Percentiles rank a stretch among this genome's conserved stretches.
phyloP scores from a whole-genome alignment of 2,888 invertebrate genomes.

The Graphium colonna region DNA sequence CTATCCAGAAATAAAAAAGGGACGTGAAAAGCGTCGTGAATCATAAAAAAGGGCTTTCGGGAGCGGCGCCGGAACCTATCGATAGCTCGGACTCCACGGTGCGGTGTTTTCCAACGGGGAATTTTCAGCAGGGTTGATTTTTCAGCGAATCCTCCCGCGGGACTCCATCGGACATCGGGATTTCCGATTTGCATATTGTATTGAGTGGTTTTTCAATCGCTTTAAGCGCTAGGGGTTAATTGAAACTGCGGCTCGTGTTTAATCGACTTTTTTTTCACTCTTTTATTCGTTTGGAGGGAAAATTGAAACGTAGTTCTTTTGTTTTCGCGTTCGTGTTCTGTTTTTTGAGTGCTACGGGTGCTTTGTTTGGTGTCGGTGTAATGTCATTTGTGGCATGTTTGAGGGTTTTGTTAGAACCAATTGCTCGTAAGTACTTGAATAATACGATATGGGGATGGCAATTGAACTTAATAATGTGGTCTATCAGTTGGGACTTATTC shows the following conservation, averaged over 20 bases:
- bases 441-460: too few relatives aligned
- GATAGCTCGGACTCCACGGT: conserved; percentile 55
- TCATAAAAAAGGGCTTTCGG: conserved; percentile 50
- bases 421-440: too few relatives aligned
- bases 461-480: too few relatives aligned
- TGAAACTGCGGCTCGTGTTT: conserved; percentile 36
- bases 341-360: neutral
- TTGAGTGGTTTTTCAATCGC: conserved; percentile 37
- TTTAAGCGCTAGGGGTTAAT: conserved; percentile 47
- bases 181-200: conserved; percentile 69
- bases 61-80: conserved; percentile 58
- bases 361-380: conserved; percentile 5
- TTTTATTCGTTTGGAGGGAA: conserved; percentile 12
- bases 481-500: too few relatives aligned
- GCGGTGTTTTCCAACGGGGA: conserved; percentile 31
- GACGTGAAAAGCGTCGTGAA: conserved; percentile 38
- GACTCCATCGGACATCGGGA: conserved; percentile 49
- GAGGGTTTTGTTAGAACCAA: too few relatives aligned
- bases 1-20: conserved; percentile 37
- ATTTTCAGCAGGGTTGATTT: conserved; percentile 26
- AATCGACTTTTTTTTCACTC: conserved; percentile 3
- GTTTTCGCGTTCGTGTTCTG: conserved; percentile 2
- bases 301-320: conserved; percentile 17
- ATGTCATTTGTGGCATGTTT: neutral
- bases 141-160: conserved; percentile 37